These are phyloP conservation scores for Psittacara wagleri DNA, from an alignment of 2,113 vertebrate species.

Conservation along the genomic window DNA sequence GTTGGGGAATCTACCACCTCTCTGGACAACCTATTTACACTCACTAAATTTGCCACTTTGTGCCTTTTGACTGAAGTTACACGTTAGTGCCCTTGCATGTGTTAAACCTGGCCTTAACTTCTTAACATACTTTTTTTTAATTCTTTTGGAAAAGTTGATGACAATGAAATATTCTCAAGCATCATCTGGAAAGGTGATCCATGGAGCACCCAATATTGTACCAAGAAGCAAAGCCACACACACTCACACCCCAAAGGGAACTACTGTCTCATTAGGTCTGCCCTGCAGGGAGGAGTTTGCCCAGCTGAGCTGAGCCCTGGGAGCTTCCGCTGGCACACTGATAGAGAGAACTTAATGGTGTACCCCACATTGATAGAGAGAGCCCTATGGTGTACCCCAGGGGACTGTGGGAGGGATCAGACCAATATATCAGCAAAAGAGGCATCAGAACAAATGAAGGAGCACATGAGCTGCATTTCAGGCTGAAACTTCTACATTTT, in stretches of 20 bases:
- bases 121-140: background rate
- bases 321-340: background rate
- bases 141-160: background rate
- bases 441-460: slow-evolving; percentile 7
- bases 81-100: background rate
- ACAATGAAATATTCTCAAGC: background rate
- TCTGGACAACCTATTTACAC: background rate
- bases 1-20: background rate
- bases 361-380: background rate
- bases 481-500: background rate
- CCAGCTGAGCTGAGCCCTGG: background rate
- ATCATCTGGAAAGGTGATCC: background rate
- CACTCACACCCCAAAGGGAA: background rate
- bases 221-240: background rate
- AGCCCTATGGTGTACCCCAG: background rate
- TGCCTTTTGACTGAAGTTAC: accelerated
- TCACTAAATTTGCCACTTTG: background rate
- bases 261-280: background rate
- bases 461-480: slow-evolving; percentile 15
- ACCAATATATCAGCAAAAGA: background rate
- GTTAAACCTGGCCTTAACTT: background rate
- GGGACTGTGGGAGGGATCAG: background rate
- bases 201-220: background rate
- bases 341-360: background rate
- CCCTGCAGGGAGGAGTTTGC: background rate